Percentiles rank a stretch among this genome's conserved stretches.
Conservation (phyloP, 2,113 vertebrate genomes). For the Callipepla squamata region DNA sequence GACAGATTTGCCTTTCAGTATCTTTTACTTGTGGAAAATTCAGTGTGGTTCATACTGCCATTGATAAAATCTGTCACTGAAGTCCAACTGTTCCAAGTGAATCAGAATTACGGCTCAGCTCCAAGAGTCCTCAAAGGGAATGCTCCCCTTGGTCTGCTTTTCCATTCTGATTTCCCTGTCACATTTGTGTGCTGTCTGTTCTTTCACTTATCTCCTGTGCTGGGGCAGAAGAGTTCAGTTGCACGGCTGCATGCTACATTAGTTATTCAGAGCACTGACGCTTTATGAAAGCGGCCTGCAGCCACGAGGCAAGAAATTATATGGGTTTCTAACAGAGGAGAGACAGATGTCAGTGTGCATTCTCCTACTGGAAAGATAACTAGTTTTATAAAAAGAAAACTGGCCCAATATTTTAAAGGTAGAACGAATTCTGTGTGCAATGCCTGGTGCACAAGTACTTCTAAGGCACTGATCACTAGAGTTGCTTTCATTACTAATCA, state of each 20-base stretch:
- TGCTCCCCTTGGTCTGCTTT: neutral
- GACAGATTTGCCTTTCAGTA: conserved; percentile 1
- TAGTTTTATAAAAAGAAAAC: neutral
- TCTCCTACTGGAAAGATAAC: neutral
- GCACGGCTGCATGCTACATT: neutral
- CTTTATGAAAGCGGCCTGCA: conserved; percentile 41
- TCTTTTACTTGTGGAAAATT: conserved; percentile 1
- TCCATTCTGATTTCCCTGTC: neutral
- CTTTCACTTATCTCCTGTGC: neutral
- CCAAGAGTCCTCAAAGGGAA: neutral
- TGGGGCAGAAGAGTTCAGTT: neutral
- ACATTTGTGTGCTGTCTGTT: neutral
- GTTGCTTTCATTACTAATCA: neutral
- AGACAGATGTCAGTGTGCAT: conserved; percentile 47
- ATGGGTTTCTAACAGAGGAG: conserved; percentile 35
- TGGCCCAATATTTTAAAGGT: conserved; percentile 21
- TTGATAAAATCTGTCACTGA: conserved; percentile 48
- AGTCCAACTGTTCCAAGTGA: neutral
- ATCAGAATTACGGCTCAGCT: neutral
- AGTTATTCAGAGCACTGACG: conserved; percentile 47
- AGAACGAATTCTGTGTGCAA: neutral
- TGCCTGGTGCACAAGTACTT: neutral
- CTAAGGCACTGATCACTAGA: neutral
- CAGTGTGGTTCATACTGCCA: neutral
- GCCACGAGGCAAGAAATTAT: conserved; percentile 43